These are phyloP conservation scores for Halocynthia roretzi DNA, from an alignment of 23 tunicate species.

Conservation along the genomic window DNA sequence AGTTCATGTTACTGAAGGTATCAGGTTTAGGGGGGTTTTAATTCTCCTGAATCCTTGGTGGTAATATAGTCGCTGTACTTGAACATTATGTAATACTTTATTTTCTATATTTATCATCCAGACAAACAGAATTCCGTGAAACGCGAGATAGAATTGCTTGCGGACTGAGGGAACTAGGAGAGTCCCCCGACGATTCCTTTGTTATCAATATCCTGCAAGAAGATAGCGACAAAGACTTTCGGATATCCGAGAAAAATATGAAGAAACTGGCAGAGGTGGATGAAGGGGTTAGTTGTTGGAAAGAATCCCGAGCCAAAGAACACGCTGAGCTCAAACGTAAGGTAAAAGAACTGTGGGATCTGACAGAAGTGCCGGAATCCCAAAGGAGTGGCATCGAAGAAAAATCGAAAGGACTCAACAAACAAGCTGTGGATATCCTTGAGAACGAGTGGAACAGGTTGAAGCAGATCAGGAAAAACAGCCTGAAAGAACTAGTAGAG, in stretches of 20 bases:
- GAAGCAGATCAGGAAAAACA: neutral
- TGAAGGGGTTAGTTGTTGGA: neutral
- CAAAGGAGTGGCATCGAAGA: neutral
- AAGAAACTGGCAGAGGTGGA: neutral
- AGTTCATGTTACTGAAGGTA: too few species aligned
- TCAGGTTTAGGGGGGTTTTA: too few species aligned
- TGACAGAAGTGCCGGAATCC: neutral
- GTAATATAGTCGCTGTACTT: too few species aligned
- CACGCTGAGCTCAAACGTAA: neutral
- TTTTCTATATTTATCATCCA: neutral
- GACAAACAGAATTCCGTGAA: constrained; percentile 1
- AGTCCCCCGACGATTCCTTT: constrained; percentile 3
- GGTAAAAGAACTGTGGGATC: neutral
- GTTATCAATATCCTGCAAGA: neutral
- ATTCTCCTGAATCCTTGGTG: too few species aligned
- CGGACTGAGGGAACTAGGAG: neutral
- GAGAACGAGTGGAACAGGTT: neutral
- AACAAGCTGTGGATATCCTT: neutral
- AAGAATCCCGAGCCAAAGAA: neutral
- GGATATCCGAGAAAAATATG: neutral
- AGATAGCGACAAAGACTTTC: neutral
- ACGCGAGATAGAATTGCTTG: neutral
- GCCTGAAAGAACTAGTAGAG: neutral
- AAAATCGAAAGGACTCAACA: neutral
- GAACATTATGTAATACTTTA: neutral